phyloP scores from a whole-genome alignment of 2,888 invertebrate species.

The Tiliacea citrago region DNA sequence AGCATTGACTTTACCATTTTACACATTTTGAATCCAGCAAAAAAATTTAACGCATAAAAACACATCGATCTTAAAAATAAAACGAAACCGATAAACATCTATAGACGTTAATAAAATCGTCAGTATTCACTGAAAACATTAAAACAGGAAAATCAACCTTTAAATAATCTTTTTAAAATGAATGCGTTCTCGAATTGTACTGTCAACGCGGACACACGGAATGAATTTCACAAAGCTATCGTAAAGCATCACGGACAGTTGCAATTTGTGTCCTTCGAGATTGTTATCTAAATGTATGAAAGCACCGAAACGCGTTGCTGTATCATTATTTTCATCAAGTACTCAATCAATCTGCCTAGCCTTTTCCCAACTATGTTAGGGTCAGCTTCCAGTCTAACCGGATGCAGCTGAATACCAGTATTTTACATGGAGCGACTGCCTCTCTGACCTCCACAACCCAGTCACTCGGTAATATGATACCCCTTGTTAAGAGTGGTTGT shows the following conservation, averaged over 20 bases:
- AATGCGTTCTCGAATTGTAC: conserved; percentile 31
- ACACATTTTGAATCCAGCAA: not conserved
- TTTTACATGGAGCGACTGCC: no score
- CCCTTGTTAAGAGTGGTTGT: no score
- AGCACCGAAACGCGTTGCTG: conserved; percentile 2
- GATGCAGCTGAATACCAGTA: no score
- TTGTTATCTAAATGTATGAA: conserved; percentile 34
- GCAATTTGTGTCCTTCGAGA: conserved; percentile 47
- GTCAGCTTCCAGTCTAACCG: no score
- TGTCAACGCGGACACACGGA: conserved; percentile 34
- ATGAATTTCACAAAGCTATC: conserved; percentile 44
- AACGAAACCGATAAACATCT: not conserved
- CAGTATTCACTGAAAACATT: not conserved
- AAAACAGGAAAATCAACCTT: no score
- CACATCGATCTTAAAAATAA: conserved; percentile 10
- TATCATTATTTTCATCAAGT: no score
- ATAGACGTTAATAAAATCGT: conserved; percentile 14
- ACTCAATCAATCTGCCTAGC: no score
- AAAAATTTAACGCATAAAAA: not conserved
- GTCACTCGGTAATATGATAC: no score
- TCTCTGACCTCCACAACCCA: no score
- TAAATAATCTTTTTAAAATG: conserved; percentile 13
- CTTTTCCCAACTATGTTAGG: no score
- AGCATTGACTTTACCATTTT: not conserved
- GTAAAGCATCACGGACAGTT: conserved; percentile 32